Evolutionary conservation across 2,888 invertebrate genomes (phyloP).

Genomic region (Polymixis flavicincta): DNA sequence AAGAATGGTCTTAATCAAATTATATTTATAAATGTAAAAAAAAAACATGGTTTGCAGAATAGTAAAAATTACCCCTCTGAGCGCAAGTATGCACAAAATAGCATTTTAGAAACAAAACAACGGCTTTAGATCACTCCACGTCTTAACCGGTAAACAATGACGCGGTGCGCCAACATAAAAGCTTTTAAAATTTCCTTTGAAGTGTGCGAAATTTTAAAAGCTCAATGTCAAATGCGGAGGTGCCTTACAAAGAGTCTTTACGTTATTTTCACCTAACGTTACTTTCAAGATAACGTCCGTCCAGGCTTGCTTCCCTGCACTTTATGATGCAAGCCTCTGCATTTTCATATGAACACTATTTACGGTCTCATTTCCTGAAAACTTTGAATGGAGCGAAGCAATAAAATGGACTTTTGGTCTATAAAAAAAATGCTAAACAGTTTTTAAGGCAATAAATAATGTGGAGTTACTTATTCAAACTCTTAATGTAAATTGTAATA

Average conservation of each 20-base stretch:
- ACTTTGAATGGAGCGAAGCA: not conserved
- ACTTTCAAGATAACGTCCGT: slow-evolving; percentile 60
- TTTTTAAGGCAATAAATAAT: slow-evolving; percentile 7
- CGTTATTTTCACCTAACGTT: slow-evolving; percentile 64
- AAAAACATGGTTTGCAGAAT: too few relatives aligned
- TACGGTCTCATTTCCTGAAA: slow-evolving; percentile 38
- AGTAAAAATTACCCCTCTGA: not conserved
- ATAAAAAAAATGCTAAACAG: not conserved
- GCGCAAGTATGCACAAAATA: slow-evolving; percentile 3
- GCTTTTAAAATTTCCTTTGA: slow-evolving; percentile 62
- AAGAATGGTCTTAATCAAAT: too few relatives aligned
- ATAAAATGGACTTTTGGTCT: not conserved
- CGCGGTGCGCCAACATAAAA: slow-evolving; percentile 44
- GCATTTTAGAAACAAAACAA: slow-evolving; percentile 7
- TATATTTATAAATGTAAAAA: too few relatives aligned
- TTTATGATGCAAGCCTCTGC: slow-evolving; percentile 54
- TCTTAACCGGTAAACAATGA: slow-evolving; percentile 38
- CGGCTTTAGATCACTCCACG: not conserved
- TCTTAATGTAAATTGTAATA: slow-evolving; percentile 12
- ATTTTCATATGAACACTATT: slow-evolving; percentile 38
- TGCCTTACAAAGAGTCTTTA: slow-evolving; percentile 56
- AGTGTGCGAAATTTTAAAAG: slow-evolving; percentile 59
- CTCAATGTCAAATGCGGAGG: slow-evolving; percentile 60
- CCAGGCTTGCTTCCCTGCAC: slow-evolving; percentile 51
- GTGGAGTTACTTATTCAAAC: not conserved